Evolutionary conservation across 2,888 invertebrate genomes (phyloP).

Genomic region (Tridacna gigas): DNA sequence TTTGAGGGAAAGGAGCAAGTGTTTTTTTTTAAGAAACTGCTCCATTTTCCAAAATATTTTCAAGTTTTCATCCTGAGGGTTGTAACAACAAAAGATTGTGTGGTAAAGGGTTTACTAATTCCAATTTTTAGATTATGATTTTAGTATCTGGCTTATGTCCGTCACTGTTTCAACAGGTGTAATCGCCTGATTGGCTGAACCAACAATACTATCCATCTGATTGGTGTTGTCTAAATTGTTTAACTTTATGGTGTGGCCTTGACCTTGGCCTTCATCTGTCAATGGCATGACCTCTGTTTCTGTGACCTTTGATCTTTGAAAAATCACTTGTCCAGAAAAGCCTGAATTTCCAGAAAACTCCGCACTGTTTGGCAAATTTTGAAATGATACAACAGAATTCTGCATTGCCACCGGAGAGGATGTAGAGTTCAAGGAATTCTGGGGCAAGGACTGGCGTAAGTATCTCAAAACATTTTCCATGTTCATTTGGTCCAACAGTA

Average conservation of each 20-base stretch:
- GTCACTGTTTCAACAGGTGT: constrained; percentile 32
- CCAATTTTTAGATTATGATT: not conserved
- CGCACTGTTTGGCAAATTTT: not conserved
- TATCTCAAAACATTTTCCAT: constrained; percentile 15
- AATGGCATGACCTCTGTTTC: constrained; percentile 21
- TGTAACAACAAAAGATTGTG: not conserved
- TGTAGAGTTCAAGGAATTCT: not conserved
- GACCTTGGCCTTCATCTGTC: constrained; percentile 5
- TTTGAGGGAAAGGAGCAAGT: not conserved
- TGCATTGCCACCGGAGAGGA: not conserved
- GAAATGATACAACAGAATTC: not conserved
- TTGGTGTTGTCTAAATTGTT: constrained; percentile 21
- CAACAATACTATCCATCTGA: constrained; percentile 13
- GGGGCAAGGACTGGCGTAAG: constrained; percentile 19
- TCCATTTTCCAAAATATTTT: not conserved
- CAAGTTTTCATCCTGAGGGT: not conserved
- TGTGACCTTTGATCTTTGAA: constrained; percentile 23
- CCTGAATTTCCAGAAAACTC: not conserved
- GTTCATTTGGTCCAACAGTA: constrained; percentile 57
- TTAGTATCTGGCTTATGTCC: not conserved
- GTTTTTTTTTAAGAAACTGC: not conserved
- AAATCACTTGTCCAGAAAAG: not conserved
- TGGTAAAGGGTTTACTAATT: not conserved
- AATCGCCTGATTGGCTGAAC: constrained; percentile 6
- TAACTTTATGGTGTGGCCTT: constrained; percentile 20